phyloP scores from a whole-genome alignment of 2,113 vertebrate genomes.

The Thomomys bottae region DNA sequence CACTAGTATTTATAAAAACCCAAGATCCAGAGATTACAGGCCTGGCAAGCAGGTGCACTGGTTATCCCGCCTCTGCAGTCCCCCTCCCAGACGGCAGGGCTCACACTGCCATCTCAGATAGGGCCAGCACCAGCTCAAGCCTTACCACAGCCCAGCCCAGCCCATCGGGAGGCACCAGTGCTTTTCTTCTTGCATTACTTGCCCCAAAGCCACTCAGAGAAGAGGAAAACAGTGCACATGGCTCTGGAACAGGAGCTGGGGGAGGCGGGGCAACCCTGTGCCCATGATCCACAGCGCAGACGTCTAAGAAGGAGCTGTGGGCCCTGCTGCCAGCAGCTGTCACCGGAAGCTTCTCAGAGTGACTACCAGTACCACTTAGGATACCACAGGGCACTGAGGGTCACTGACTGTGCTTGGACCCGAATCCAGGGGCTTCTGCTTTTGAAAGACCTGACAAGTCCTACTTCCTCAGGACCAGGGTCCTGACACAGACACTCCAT shows the following conservation, averaged over 20 bases:
- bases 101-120: neutral
- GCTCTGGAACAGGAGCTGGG: neutral
- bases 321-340: neutral
- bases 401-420: neutral
- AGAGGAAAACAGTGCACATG: too few species aligned
- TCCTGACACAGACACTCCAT: neutral
- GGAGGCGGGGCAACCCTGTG: neutral
- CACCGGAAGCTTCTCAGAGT: neutral
- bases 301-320: neutral
- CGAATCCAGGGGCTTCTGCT: neutral
- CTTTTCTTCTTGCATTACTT: neutral
- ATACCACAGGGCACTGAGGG: neutral
- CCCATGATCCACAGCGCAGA: neutral
- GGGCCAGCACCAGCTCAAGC: neutral
- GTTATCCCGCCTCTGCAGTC: neutral
- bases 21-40: neutral
- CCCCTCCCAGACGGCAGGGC: neutral
- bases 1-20: neutral
- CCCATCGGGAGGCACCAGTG: accelerated
- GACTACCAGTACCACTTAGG: neutral
- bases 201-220: neutral
- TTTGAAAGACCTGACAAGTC: neutral
- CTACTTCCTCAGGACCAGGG: neutral
- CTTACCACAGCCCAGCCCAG: accelerated
- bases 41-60: accelerated